Evolutionary conservation across 2,888 invertebrate species (phyloP), one percentile per base, ranked within the genome.

Genomic region (Melangyna quadrimaculata): DNA sequence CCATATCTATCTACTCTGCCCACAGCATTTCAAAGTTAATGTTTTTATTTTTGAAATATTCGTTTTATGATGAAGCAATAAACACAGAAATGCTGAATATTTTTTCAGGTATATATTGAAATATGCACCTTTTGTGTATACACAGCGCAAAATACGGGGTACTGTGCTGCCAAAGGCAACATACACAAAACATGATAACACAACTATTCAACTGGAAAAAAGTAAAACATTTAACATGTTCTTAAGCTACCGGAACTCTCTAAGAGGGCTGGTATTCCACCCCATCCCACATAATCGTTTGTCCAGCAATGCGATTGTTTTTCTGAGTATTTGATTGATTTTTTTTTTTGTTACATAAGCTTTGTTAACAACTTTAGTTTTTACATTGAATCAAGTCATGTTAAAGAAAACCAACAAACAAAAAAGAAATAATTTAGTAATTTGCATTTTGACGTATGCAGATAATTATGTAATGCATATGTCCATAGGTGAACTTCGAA

Each of bases 351-450:
- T n/a, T n/a, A 7, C 7, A 40, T 0, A 9, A 53, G 27, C 2
- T 69, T 83, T 48, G 17, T 78, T 63, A 63, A 70, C 12, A 83
- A 69, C 48, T 78, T 70, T 70, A 43, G 78, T 83, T 78, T 78
- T 83, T 83, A 65, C 73, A 65, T 70, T 78, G 12, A 57, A 61
- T 61, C 53, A 27, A 78, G 55, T 51, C 19, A 5, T 55, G 19
- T 32, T 57, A 6, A 29, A 55, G 17, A 32, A 4, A 32, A 32
- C 5, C 19, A 22, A 24, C 2, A 67, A 37, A 32, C 19, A 24
- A 10, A 59, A 40, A 48, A 14, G 14, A 48, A 48, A 22, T 24
- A 53, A 53, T 51, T 82, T 61, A 63, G 48, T 67, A 82, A 69
- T 82, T 78, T 78, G 67, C 78, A 37, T 37, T 8, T 29, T 29